A percentile compares a stretch with the other conserved stretches of the same genome.
Evolutionary conservation across 2,113 vertebrate genomes (phyloP).

Genomic region (Paramormyrops kingsleyae): DNA sequence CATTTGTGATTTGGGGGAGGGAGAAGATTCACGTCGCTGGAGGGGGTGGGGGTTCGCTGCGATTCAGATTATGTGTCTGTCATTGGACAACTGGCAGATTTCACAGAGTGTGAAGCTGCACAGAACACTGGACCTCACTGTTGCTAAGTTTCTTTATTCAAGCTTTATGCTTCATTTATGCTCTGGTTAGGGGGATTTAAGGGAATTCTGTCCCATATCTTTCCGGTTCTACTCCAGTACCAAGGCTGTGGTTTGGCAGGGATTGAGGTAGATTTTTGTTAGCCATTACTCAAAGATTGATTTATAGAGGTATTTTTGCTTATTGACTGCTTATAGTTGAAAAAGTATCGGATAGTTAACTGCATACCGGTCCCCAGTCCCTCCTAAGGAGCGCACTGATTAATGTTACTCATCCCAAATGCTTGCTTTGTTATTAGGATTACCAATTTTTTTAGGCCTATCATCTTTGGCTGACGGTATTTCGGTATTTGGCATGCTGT

Average conservation of each 20-base stretch:
- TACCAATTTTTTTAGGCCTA: no score
- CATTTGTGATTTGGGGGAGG: conserved; percentile 13
- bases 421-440: not conserved
- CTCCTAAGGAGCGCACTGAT: not conserved
- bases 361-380: not conserved
- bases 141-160: conserved; percentile 2
- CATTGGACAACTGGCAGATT: not conserved
- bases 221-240: not conserved
- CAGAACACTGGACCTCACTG: not conserved
- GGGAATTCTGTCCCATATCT: not conserved
- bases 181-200: not conserved
- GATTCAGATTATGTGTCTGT: not conserved
- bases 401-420: not conserved
- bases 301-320: not conserved
- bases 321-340: not conserved
- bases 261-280: not conserved
- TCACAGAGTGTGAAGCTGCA: not conserved
- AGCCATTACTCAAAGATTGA: not conserved
- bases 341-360: not conserved
- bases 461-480: not conserved
- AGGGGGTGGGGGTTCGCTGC: not conserved
- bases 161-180: not conserved
- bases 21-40: conserved; percentile 6
- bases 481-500: not conserved
- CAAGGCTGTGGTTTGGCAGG: not conserved